Percentiles rank a stretch among this genome's conserved stretches.
Evolutionary conservation across 2,797 vertebrate genomes (phyloP).

Genomic region (Sebastes hubbsi): DNA sequence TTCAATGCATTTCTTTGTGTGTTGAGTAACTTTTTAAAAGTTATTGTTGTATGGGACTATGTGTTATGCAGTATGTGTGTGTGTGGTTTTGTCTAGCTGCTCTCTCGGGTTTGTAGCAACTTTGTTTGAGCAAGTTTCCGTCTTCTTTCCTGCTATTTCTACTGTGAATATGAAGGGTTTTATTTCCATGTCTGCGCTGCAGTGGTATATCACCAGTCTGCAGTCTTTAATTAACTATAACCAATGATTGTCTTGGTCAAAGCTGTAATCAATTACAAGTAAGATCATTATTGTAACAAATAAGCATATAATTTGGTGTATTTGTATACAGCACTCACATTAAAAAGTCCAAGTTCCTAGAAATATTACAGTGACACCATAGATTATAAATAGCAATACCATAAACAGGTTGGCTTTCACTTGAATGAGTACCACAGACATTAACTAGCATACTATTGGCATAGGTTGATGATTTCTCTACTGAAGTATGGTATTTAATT

Average conservation of each 20-base stretch:
- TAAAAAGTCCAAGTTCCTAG: background rate
- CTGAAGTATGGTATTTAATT: background rate
- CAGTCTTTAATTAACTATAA: constrained; percentile 18
- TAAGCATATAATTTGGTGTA: background rate
- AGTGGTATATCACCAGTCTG: background rate
- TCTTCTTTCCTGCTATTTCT: background rate
- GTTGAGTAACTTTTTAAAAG: background rate
- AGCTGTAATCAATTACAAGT: constrained; percentile 17
- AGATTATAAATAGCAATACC: constrained; percentile 50
- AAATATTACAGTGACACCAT: background rate
- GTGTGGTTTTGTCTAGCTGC: background rate
- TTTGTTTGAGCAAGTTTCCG: background rate
- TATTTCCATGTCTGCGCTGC: background rate
- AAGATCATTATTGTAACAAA: background rate
- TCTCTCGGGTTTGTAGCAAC: background rate
- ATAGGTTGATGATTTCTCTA: background rate
- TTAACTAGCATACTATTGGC: background rate
- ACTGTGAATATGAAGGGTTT: background rate
- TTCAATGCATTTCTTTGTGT: background rate
- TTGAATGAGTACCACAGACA: background rate
- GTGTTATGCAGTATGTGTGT: background rate
- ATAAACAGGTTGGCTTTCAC: constrained; percentile 32
- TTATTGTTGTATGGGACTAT: background rate
- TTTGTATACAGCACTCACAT: background rate
- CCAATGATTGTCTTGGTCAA: background rate